Percentiles rank a stretch among this genome's conserved stretches.
Conservation (phyloP, 2,797 vertebrate genomes). For the Sebastes elongatus region DNA sequence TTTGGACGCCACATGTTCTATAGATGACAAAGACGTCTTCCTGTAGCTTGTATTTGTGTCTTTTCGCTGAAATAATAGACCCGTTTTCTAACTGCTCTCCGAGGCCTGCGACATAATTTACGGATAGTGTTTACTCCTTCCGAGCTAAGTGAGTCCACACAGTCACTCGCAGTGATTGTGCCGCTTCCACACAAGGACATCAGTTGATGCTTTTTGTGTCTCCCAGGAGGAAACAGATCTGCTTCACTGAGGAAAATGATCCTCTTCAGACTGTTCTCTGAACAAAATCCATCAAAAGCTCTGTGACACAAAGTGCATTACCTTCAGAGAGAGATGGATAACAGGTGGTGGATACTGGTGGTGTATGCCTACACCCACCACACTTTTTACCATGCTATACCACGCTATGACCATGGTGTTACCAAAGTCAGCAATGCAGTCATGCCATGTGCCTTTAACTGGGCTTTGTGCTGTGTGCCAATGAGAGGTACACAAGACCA, state of each 20-base stretch:
- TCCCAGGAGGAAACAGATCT: constrained; percentile 19
- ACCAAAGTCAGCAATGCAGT: neutral
- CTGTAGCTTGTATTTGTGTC: neutral
- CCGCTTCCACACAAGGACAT: neutral
- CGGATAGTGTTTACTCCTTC: neutral
- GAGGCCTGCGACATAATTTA: neutral
- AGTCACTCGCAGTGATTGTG: neutral
- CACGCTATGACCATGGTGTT: neutral
- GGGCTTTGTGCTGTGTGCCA: neutral
- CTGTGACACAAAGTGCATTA: constrained; percentile 37
- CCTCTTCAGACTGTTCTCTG: constrained; percentile 27
- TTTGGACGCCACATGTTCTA: too few relatives aligned
- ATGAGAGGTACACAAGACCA: neutral
- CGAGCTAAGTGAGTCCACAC: neutral
- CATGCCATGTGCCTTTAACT: neutral
- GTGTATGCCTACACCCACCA: neutral
- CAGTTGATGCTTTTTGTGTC: constrained; percentile 1
- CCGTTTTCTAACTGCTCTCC: neutral
- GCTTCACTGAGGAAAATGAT: constrained; percentile 27
- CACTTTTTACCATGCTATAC: neutral
- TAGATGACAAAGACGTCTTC: neutral
- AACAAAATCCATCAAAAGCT: constrained; percentile 40
- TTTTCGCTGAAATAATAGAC: neutral
- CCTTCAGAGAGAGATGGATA: constrained; percentile 10
- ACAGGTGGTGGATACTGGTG: neutral